phyloP scores from a whole-genome alignment of 2,888 invertebrate genomes.

The Leptopilina syphax region DNA sequence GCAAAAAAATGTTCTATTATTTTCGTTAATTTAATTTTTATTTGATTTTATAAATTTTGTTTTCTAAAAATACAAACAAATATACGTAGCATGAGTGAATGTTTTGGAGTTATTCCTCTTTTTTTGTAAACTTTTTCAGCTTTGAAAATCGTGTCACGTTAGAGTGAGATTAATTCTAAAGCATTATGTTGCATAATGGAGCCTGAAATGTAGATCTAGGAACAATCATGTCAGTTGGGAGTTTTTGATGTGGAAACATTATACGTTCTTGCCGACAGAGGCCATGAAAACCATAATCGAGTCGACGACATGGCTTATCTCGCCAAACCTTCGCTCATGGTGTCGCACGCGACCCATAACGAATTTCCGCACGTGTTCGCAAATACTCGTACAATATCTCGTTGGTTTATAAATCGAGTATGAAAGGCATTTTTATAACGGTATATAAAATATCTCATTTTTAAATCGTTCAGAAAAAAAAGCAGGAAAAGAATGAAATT shows the following conservation, averaged over 20 bases:
- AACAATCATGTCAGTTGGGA: constrained; percentile 7
- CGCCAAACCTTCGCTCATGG: constrained; percentile 62
- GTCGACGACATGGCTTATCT: constrained; percentile 71
- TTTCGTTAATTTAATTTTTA: too few species aligned
- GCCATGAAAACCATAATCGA: constrained; percentile 68
- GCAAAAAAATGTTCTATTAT: too few species aligned
- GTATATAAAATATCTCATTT: too few species aligned
- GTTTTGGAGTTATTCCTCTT: neutral
- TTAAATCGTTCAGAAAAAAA: too few species aligned
- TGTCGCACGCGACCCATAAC: constrained; percentile 63
- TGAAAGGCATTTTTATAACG: neutral
- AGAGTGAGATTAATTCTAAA: neutral
- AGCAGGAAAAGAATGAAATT: too few species aligned
- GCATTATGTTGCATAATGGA: neutral
- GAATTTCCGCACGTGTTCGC: constrained; percentile 60
- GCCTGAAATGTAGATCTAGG: constrained; percentile 12
- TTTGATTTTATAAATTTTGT: too few species aligned
- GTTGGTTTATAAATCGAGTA: neutral
- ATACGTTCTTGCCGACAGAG: constrained; percentile 56
- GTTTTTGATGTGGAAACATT: constrained; percentile 48
- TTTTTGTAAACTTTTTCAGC: neutral
- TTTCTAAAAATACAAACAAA: too few species aligned
- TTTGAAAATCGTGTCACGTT: neutral
- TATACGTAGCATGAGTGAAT: constrained; percentile 33
- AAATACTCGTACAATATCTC: constrained; percentile 48